Percentiles rank a stretch among this genome's conserved stretches.
Conservation (phyloP, 2,888 invertebrate species). For the Spodoptera picta region DNA sequence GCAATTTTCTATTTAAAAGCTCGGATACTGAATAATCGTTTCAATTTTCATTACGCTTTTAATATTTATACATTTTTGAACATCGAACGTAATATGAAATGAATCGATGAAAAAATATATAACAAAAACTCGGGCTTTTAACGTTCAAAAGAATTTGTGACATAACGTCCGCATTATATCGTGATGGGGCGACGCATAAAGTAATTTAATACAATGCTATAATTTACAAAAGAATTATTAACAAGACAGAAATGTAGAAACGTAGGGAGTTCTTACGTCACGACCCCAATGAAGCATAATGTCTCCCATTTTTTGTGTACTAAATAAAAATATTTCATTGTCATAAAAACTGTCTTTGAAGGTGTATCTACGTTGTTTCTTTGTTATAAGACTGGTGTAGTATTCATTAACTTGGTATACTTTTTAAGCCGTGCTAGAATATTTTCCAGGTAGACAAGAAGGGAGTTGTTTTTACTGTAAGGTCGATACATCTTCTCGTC, state of each 20-base stretch:
- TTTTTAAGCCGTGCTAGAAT: slow-evolving; percentile 44
- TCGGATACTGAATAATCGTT: slow-evolving; percentile 17
- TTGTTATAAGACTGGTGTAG: slow-evolving; percentile 56
- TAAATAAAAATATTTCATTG: slow-evolving; percentile 63
- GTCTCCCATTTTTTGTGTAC: slow-evolving; percentile 66
- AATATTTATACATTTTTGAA: slow-evolving; percentile 6
- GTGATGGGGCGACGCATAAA: slow-evolving; percentile 40
- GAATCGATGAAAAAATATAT: slow-evolving; percentile 20
- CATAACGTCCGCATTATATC: slow-evolving; percentile 42
- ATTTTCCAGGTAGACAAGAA: slow-evolving; percentile 34
- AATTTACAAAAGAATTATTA: slow-evolving; percentile 58
- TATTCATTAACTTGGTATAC: slow-evolving; percentile 49
- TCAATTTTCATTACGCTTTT: slow-evolving; percentile 16
- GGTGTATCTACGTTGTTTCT: slow-evolving; percentile 57
- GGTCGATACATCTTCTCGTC: slow-evolving; percentile 8
- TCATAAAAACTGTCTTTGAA: slow-evolving; percentile 58
- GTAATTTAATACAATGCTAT: slow-evolving; percentile 53
- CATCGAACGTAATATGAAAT: slow-evolving; percentile 1
- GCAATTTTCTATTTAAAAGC: slow-evolving; percentile 30
- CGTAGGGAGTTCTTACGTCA: slow-evolving; percentile 42
- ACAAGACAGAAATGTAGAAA: slow-evolving; percentile 52
- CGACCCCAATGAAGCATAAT: slow-evolving; percentile 60
- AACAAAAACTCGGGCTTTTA: slow-evolving; percentile 14
- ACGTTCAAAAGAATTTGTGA: slow-evolving; percentile 33
- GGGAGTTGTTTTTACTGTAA: slow-evolving; percentile 1